Conservation (phyloP, 2,888 invertebrate species). For the Gymnocheta viridis region DNA sequence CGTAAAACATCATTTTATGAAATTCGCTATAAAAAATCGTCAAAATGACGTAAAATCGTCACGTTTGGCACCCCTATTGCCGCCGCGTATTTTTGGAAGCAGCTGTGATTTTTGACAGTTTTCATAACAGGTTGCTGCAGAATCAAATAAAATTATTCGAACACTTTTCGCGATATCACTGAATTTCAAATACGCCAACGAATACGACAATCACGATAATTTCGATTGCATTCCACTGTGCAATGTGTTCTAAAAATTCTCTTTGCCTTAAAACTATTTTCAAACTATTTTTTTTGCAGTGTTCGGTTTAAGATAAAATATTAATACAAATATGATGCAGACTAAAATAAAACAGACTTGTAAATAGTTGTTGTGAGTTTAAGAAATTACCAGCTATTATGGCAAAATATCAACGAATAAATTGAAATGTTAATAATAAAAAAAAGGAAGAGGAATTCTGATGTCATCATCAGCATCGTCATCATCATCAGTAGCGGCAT, state of each 20-base stretch:
- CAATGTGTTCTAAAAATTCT: background rate
- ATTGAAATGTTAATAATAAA: constrained; percentile 23
- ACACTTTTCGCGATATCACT: too few species aligned
- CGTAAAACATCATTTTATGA: too few species aligned
- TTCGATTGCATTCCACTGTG: background rate
- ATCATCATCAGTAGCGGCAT: background rate
- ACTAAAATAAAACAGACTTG: background rate
- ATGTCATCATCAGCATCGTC: constrained; percentile 31
- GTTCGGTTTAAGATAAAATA: background rate
- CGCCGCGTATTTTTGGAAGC: too few species aligned
- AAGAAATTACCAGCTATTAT: constrained; percentile 3
- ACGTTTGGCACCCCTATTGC: too few species aligned
- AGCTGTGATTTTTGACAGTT: too few species aligned
- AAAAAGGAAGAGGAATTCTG: background rate
- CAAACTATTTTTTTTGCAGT: background rate
- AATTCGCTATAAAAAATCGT: too few species aligned
- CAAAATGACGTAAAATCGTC: too few species aligned
- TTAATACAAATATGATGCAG: constrained; percentile 1
- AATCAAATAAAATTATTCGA: too few species aligned
- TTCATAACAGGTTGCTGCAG: too few species aligned
- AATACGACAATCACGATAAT: too few species aligned
- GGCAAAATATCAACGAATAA: constrained; percentile 10
- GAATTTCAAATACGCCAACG: too few species aligned
- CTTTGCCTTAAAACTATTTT: background rate
- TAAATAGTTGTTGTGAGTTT: background rate